Conservation (phyloP, 2,888 invertebrate genomes). For the Tupiocoris notatus region DNA sequence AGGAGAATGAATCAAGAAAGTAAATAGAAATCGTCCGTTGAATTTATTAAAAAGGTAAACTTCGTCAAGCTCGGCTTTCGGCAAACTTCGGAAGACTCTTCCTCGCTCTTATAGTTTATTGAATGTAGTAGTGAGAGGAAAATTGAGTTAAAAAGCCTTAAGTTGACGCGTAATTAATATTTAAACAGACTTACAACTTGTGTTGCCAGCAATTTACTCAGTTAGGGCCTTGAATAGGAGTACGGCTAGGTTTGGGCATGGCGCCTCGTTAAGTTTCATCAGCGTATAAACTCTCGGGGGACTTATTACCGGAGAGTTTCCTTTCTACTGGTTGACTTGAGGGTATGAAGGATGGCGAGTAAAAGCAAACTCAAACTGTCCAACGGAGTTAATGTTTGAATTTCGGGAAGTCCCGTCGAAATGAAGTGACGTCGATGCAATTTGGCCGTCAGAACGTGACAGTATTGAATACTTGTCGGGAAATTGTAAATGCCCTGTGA, state of each 20-base stretch:
- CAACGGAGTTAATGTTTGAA: background rate
- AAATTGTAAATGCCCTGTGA: too few relatives aligned
- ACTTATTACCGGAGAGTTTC: constrained; percentile 9
- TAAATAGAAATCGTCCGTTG: too few relatives aligned
- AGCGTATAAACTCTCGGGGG: constrained; percentile 10
- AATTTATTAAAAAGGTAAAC: too few relatives aligned
- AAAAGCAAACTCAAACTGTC: background rate
- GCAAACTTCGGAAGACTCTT: too few relatives aligned
- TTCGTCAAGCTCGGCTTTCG: too few relatives aligned
- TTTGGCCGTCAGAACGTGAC: too few relatives aligned
- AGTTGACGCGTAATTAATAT: constrained; percentile 15
- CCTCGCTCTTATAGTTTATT: too few relatives aligned
- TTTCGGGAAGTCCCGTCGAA: background rate
- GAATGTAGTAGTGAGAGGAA: background rate
- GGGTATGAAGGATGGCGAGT: background rate
- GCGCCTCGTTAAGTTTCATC: constrained; percentile 26
- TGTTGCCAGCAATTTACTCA: background rate
- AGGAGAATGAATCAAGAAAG: too few relatives aligned
- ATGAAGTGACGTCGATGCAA: background rate
- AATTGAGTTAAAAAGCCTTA: background rate
- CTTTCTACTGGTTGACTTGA: background rate
- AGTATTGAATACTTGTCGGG: too few relatives aligned
- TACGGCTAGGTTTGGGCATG: background rate
- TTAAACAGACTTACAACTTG: constrained; percentile 18
- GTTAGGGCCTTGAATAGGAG: background rate